Evolutionary conservation across 2,888 invertebrate species (phyloP).

Genomic region (Margaritifera margaritifera): DNA sequence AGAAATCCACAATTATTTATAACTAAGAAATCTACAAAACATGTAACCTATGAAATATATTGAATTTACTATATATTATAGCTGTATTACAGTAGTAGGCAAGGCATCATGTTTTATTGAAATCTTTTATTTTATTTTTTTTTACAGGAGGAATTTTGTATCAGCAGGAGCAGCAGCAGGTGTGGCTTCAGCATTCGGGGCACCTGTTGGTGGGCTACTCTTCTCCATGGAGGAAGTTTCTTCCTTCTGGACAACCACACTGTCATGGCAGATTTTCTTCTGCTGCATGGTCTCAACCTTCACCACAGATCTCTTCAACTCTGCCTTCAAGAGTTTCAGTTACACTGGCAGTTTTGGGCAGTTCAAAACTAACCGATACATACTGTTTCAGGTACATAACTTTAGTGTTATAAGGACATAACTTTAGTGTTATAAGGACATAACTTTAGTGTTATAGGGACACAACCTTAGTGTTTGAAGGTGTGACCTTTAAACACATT

Average conservation of each 20-base stretch:
- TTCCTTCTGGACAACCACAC: constrained; percentile 73
- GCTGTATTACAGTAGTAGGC: no score
- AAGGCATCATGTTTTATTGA: background rate
- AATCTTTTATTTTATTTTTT: constrained; percentile 1
- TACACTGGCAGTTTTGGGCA: constrained; percentile 69
- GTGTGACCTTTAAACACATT: no score
- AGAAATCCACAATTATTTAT: no score
- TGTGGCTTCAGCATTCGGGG: constrained; percentile 74
- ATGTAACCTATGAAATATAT: no score
- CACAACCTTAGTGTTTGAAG: no score
- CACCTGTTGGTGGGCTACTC: constrained; percentile 73
- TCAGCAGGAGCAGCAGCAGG: constrained; percentile 74
- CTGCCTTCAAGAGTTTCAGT: constrained; percentile 66
- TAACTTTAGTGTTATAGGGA: no score
- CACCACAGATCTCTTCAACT: constrained; percentile 71
- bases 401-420: background rate
- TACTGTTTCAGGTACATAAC: constrained; percentile 66
- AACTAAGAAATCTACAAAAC: no score
- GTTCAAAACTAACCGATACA: constrained; percentile 70
- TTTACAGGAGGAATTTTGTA: constrained; percentile 69
- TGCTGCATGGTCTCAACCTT: constrained; percentile 73
- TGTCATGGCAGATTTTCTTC: constrained; percentile 75
- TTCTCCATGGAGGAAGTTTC: constrained; percentile 75
- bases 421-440: background rate
- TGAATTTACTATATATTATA: no score